phyloP scores from a whole-genome alignment of 2,797 vertebrate species.

The Yasuhikotakia modesta region DNA sequence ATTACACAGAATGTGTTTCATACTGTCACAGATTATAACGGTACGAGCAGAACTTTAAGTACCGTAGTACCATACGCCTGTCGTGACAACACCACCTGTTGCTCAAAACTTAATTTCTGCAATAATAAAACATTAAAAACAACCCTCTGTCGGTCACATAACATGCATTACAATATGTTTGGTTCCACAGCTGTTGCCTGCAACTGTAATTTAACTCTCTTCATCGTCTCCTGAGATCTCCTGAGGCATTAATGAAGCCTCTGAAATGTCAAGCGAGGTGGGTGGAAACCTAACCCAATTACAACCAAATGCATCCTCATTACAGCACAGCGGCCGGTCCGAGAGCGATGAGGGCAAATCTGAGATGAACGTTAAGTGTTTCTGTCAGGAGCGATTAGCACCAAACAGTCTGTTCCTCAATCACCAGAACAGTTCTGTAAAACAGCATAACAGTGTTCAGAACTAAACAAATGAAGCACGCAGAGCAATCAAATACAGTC shows the following conservation, averaged over 20 bases:
- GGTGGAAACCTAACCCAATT: constrained; percentile 68
- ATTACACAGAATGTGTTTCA: too few relatives aligned
- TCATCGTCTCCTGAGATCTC: constrained; percentile 29
- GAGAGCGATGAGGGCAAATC: constrained; percentile 62
- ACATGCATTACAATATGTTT: background rate
- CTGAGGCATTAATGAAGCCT: constrained; percentile 63
- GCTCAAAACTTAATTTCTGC: background rate
- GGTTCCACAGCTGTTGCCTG: background rate
- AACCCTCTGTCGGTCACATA: too few relatives aligned
- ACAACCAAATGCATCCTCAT: constrained; percentile 65
- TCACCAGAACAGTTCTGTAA: background rate
- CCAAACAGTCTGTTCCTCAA: constrained; percentile 15
- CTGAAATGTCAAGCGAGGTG: constrained; percentile 60
- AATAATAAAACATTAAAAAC: background rate
- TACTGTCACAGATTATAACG: too few relatives aligned
- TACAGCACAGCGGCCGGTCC: constrained; percentile 56
- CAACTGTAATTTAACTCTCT: background rate
- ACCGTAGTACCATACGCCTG: background rate
- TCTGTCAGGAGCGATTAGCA: constrained; percentile 47
- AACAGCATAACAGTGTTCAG: background rate
- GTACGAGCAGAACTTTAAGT: too few relatives aligned
- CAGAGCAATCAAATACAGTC: too few relatives aligned
- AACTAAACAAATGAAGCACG: background rate
- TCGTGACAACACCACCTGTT: background rate
- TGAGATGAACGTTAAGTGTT: constrained; percentile 56